Conservation (phyloP, 1,140 invertebrate genomes). For the Leptinotarsa lineolata region DNA sequence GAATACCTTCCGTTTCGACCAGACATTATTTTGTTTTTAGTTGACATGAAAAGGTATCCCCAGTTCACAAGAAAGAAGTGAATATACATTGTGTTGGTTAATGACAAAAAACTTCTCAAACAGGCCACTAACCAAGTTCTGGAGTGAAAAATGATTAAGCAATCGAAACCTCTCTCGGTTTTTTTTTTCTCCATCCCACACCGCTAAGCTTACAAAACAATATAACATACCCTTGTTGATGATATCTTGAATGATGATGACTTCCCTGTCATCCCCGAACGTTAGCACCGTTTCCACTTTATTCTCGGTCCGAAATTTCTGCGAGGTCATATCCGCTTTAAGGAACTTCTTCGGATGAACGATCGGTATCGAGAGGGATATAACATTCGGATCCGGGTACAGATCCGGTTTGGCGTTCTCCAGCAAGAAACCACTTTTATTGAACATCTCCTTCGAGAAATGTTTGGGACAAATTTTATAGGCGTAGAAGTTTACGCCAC, state of each 20-base stretch:
- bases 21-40: too few species aligned
- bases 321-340: not conserved
- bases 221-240: not conserved
- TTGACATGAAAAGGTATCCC: too few species aligned
- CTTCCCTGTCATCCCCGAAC: not conserved
- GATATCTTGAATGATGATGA: not conserved
- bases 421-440: not conserved
- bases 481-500: not conserved
- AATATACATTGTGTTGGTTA: too few species aligned
- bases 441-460: not conserved
- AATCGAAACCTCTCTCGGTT: too few species aligned
- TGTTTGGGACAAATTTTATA: not conserved
- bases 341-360: not conserved
- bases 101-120: too few species aligned
- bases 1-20: too few species aligned
- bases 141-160: too few species aligned
- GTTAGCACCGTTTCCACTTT: not conserved
- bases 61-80: too few species aligned
- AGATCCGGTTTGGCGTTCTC: not conserved
- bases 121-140: too few species aligned
- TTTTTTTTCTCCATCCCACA: too few species aligned
- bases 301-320: not conserved
- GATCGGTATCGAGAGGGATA: not conserved
- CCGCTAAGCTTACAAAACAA: too few species aligned
- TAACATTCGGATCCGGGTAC: not conserved